Evolutionary conservation across 2,113 vertebrate species (phyloP).

Genomic region (Tinamus guttatus): DNA sequence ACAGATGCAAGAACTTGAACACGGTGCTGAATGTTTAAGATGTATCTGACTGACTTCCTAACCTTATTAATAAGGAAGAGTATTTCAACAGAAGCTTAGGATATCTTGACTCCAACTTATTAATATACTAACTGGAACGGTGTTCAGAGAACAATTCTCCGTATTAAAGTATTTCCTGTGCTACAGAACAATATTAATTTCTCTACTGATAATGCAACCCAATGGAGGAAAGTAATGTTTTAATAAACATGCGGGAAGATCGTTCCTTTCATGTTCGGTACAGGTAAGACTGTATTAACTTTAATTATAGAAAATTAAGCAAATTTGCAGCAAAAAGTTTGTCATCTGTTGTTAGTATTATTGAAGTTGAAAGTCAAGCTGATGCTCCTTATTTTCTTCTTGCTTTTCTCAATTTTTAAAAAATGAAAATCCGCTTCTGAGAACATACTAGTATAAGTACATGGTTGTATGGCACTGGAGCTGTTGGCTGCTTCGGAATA

Average conservation of each 20-base stretch:
- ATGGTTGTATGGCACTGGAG: background rate
- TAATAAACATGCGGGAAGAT: slow-evolving; percentile 88
- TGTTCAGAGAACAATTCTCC: slow-evolving; percentile 57
- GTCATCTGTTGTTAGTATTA: background rate
- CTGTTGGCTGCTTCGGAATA: background rate
- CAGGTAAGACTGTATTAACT: slow-evolving; percentile 87
- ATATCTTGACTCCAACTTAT: slow-evolving; percentile 60
- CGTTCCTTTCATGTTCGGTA: slow-evolving; percentile 92
- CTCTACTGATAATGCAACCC: slow-evolving; percentile 87
- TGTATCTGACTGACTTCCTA: slow-evolving; percentile 69
- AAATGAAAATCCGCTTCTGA: background rate
- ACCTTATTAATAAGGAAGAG: slow-evolving; percentile 73
- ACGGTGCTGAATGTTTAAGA: slow-evolving; percentile 74
- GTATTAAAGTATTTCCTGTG: slow-evolving; percentile 33
- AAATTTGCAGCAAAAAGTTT: background rate
- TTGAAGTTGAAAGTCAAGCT: background rate
- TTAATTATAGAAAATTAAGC: background rate
- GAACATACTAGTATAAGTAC: background rate
- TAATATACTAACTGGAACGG: slow-evolving; percentile 64
- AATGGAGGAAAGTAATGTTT: slow-evolving; percentile 86
- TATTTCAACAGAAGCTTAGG: slow-evolving; percentile 65
- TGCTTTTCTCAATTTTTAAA: background rate
- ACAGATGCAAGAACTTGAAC: slow-evolving; percentile 75
- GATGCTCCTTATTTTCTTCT: background rate
- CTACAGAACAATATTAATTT: slow-evolving; percentile 68